Percentiles rank a stretch among this genome's conserved stretches.
Evolutionary conservation across 35 echinoderm and acorn worm genomes (phyloP).

Genomic region (Chiridota heheva): DNA sequence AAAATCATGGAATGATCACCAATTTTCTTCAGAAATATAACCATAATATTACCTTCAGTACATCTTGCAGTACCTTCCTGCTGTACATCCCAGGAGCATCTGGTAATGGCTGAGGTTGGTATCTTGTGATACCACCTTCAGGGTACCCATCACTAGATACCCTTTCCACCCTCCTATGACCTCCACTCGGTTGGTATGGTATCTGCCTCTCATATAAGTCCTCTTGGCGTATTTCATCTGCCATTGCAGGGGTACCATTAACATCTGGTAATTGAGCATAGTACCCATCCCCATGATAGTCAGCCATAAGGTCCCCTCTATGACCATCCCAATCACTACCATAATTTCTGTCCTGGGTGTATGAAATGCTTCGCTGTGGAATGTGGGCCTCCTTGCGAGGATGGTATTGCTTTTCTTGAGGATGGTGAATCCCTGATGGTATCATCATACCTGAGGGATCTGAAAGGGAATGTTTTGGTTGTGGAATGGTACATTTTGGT

Average conservation of each 20-base stretch:
- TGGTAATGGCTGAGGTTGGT: not conserved
- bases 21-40: not conserved
- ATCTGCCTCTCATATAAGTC: constrained; percentile 1
- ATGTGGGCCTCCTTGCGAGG: no score
- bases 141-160: constrained; percentile 2
- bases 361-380: no score
- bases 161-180: not conserved
- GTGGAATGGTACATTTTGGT: not conserved
- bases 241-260: constrained; percentile 8
- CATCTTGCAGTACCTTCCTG: constrained; percentile 72
- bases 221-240: not conserved
- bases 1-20: no score
- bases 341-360: no score
- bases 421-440: no score
- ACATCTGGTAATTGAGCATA: no score
- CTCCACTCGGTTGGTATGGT: constrained; percentile 2
- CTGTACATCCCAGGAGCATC: constrained; percentile 67
- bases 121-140: not conserved
- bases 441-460: no score
- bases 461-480: no score
- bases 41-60: constrained; percentile 55
- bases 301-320: no score
- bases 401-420: no score
- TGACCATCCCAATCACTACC: no score
- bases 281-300: no score